These are phyloP conservation scores for Taxidea taxus DNA, from an alignment of 2,113 vertebrate species.

Conservation along the genomic window DNA sequence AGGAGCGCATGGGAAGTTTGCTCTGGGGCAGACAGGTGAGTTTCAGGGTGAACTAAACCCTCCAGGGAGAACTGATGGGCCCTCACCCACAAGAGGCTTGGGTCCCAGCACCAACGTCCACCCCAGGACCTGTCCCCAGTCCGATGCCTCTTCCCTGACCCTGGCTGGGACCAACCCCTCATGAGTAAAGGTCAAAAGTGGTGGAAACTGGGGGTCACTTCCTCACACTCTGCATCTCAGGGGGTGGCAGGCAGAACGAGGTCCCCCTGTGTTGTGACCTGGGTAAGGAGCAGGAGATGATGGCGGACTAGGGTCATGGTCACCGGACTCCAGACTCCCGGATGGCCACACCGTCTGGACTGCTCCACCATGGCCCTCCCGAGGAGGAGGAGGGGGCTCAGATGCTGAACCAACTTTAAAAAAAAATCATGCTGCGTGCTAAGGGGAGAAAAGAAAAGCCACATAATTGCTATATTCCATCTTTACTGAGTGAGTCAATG, in stretches of 20 bases:
- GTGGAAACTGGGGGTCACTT: neutral
- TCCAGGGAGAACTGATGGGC: neutral
- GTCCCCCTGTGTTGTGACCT: neutral
- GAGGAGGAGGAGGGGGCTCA: neutral
- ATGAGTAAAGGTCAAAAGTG: neutral
- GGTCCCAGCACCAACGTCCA: neutral
- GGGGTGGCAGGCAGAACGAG: neutral
- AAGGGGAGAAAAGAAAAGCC: neutral
- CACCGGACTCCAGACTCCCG: neutral
- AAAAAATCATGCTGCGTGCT: neutral
- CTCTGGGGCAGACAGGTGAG: neutral
- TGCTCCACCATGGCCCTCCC: accelerated
- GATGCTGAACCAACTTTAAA: neutral
- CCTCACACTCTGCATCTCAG: neutral
- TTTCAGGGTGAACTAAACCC: neutral
- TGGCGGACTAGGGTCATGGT: neutral
- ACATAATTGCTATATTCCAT: neutral
- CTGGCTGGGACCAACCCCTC: accelerated
- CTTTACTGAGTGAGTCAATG: neutral
- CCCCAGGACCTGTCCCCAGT: neutral
- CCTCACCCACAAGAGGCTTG: neutral
- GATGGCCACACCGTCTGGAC: too few relatives aligned
- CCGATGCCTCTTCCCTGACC: neutral
- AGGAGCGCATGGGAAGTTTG: neutral
- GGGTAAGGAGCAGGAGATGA: neutral